Conservation (phyloP, 2,113 vertebrate genomes). For the human region DNA sequence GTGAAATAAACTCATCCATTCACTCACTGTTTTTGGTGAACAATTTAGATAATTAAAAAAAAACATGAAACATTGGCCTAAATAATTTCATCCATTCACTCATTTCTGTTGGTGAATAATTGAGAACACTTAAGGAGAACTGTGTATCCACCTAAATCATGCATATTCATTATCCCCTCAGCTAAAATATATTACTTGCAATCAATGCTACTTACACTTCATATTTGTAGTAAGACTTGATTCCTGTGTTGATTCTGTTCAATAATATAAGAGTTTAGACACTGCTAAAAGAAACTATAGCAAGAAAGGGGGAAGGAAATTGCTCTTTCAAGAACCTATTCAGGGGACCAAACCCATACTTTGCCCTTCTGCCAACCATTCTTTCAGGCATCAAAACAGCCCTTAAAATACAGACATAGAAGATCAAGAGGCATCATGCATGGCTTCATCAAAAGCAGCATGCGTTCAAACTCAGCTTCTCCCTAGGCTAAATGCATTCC, state of each 20-base stretch:
- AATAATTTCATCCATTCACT: slow-evolving; percentile 32
- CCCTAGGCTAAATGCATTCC: slow-evolving; percentile 44
- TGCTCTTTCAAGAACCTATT: slow-evolving; percentile 35
- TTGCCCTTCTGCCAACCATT: slow-evolving; percentile 24
- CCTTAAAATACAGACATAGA: slow-evolving; percentile 59
- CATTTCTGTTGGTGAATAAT: slow-evolving; percentile 7
- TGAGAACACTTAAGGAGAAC: slow-evolving; percentile 47
- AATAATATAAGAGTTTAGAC: background rate
- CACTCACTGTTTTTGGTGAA: background rate
- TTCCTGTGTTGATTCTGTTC: background rate
- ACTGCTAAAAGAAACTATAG: slow-evolving; percentile 27
- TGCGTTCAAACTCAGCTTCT: slow-evolving; percentile 65
- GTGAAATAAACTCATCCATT: slow-evolving; percentile 15
- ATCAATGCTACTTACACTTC: background rate
- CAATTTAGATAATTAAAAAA: background rate
- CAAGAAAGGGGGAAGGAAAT: background rate
- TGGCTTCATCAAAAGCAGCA: slow-evolving; percentile 68
- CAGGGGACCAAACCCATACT: background rate
- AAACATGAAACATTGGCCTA: background rate
- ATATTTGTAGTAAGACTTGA: slow-evolving; percentile 8
- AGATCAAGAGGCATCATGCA: slow-evolving; percentile 55
- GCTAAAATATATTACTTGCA: background rate
- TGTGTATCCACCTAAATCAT: background rate
- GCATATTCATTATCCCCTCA: background rate
- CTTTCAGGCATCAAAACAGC: slow-evolving; percentile 25